A percentile compares a stretch with the other conserved stretches of the same genome.
phyloP scores from a whole-genome alignment of 2,888 invertebrate genomes.

The Xanthorhoe spadicearia region DNA sequence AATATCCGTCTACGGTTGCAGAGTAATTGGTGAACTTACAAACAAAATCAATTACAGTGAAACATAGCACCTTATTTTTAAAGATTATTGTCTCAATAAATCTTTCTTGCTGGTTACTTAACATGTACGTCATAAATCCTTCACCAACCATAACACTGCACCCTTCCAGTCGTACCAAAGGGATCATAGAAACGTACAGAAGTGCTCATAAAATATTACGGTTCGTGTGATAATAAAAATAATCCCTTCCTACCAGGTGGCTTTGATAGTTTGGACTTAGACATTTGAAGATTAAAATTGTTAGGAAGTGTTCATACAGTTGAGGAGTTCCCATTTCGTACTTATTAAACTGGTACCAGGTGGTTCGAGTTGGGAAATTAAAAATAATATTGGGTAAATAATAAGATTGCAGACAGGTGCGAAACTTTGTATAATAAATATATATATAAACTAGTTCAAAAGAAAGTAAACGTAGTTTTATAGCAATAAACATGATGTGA shows the following conservation, averaged over 20 bases:
- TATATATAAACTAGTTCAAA: slow-evolving; percentile 9
- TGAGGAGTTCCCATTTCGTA: no score
- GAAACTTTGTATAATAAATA: background rate
- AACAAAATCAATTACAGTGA: no score
- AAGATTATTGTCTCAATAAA: background rate
- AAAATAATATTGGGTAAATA: no score
- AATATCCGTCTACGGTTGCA: no score
- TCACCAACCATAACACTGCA: background rate
- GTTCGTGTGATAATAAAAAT: background rate
- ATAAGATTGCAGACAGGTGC: background rate
- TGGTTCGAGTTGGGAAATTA: no score
- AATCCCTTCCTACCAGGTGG: slow-evolving; percentile 1
- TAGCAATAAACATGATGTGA: slow-evolving; percentile 24
- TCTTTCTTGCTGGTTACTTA: background rate
- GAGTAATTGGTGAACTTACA: no score
- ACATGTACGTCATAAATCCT: background rate
- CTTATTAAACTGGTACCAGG: no score
- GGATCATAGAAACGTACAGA: slow-evolving; percentile 1
- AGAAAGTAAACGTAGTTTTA: slow-evolving; percentile 12
- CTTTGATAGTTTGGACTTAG: background rate
- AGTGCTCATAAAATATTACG: background rate
- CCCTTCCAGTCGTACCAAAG: background rate
- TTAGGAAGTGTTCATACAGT: no score
- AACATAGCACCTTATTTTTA: background rate
- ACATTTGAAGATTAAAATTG: no score